Conservation (phyloP, 30 jellyfish, hydroid and myxozoan species). For the Nemopilema nomurai region DNA sequence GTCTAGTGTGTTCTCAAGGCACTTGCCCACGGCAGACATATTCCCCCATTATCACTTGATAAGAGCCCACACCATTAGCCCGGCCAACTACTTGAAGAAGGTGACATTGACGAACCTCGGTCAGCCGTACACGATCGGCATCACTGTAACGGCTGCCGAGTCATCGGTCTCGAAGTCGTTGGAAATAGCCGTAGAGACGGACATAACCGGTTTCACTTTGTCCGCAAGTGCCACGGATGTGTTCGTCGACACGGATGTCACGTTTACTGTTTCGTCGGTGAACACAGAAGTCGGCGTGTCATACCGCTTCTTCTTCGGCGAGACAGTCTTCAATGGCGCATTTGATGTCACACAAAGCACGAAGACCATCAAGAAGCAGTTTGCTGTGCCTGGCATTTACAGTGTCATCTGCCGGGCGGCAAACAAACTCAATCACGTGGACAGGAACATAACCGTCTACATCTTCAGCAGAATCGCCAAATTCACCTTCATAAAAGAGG, state of each 20-base stretch:
- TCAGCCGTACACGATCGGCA: conserved; percentile 36
- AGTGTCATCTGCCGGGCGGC: conserved; percentile 57
- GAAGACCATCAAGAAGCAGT: conserved; percentile 18
- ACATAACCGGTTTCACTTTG: conserved; percentile 31
- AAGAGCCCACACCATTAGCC: conserved; percentile 45
- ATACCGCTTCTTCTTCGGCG: conserved; percentile 49
- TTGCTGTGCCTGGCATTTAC: conserved; percentile 46
- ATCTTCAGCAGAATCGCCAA: conserved; percentile 6
- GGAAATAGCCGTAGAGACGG: conserved; percentile 33
- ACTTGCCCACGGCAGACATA: conserved; percentile 20
- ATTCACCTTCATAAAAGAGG: conserved; percentile 29
- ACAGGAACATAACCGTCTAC: conserved; percentile 26
- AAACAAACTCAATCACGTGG: conserved; percentile 31
- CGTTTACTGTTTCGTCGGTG: conserved; percentile 24
- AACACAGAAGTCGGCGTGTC: conserved; percentile 61
- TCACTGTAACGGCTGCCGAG: conserved; percentile 40
- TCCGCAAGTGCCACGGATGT: conserved; percentile 7
- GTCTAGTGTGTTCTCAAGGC: conserved; percentile 23
- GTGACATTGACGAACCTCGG: conserved; percentile 43
- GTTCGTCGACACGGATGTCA: conserved; percentile 12
- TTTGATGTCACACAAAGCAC: conserved; percentile 15
- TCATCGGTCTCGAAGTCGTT: conserved; percentile 16
- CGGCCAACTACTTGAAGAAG: conserved; percentile 56
- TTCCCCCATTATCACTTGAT: conserved; percentile 40
- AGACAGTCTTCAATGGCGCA: conserved; percentile 47